Evolutionary conservation across 2,797 vertebrate genomes (phyloP), one percentile per base, ranked within the genome.

Genomic region (Enoplosus armatus): DNA sequence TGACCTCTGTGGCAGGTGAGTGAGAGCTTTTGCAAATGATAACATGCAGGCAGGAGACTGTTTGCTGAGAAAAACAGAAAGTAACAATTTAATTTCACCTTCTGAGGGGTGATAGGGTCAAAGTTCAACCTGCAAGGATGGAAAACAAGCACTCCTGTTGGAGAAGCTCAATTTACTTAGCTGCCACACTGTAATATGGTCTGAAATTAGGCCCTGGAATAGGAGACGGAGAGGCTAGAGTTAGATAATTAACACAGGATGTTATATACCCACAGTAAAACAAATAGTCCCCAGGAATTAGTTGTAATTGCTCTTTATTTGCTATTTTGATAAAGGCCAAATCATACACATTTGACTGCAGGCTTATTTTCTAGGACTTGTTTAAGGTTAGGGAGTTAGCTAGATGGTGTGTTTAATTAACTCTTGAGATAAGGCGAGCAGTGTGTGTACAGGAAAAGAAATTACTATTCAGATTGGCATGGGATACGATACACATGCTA

Each of bases 131-230:
- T 18, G 31, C 58, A 56, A 18, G 43, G 72, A 79, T 72, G 63
- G 84, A 86, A 77, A 88, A 82, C 68, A 86, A 80, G 78, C 62
- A n/a, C 41, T 58, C 48, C 58, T 72, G 50, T 65, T 72, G 71
- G 82, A 82, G 80, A 78, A 85, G 79, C 64, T 83, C 69, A 79
- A 90, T 87, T 87, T 89, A 82, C 45, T 68, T 20, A 63, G 80
- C 81, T 84, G 63, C 61, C 70, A 80, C 20, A 10, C 29, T 45
- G 77, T 68, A 41, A 60, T 65, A 10, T 45, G 41, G 53, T 76
- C 58, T 61, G 47, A 71, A 70, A 78, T 83, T 26, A 81, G 50
- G 16, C 12, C 2, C 18, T 31, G 45, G 41, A 69, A 66, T 9
- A 39, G 54, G 37, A 72, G 35, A 72, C 20, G 8, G 58, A 35